A percentile compares a stretch with the other conserved stretches of the same genome.
Conservation (phyloP, 2,888 invertebrate genomes). For the Tenthredo mesomela region DNA sequence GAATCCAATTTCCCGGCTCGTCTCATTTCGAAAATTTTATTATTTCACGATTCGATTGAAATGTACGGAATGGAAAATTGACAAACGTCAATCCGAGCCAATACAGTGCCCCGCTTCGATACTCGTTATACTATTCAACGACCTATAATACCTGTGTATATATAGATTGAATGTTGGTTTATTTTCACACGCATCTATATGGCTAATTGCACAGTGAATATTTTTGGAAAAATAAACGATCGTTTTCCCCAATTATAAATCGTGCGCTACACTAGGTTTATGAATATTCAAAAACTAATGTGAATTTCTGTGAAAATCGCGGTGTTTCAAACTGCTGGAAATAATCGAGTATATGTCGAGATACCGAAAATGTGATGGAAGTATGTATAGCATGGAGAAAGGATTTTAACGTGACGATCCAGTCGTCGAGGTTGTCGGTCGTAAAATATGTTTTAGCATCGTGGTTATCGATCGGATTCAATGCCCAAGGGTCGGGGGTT, state of each 20-base stretch:
- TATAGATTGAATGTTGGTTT: too few relatives aligned
- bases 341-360: not conserved
- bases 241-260: not conserved
- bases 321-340: not conserved
- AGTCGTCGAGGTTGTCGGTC: constrained; percentile 24
- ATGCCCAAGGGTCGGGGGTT: constrained; percentile 26
- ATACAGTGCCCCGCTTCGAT: not conserved
- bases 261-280: not conserved
- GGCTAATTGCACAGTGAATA: not conserved
- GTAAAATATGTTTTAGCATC: constrained; percentile 38
- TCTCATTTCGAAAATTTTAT: not conserved
- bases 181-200: not conserved
- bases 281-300: not conserved
- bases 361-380: not conserved
- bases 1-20: not conserved
- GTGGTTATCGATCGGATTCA: constrained; percentile 37
- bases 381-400: not conserved
- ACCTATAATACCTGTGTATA: too few relatives aligned
- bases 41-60: constrained; percentile 18
- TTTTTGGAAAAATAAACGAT: not conserved
- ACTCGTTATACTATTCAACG: not conserved
- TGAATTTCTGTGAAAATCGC: not conserved
- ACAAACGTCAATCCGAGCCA: constrained; percentile 18
- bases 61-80: constrained; percentile 31
- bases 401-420: constrained; percentile 7